These are phyloP conservation scores for Dusona sp. DNA, from an alignment of 2,888 invertebrate species.

Conservation along the genomic window DNA sequence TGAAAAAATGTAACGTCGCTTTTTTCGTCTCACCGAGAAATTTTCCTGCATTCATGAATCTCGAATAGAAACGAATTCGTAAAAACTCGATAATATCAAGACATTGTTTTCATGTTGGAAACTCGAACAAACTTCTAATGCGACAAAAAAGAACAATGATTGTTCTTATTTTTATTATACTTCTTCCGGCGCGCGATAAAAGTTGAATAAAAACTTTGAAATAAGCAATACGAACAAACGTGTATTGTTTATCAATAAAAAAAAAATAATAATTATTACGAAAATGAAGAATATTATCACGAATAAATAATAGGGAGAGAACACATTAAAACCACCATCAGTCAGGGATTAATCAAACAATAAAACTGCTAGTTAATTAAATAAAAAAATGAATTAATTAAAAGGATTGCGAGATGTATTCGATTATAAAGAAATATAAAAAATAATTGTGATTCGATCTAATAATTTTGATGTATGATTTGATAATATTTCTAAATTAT, in stretches of 20 bases:
- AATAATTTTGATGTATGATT: not conserved
- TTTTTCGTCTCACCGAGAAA: conserved; percentile 9
- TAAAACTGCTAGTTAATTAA: not conserved
- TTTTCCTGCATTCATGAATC: not conserved
- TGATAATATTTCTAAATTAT: not conserved
- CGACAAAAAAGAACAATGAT: conserved; percentile 1
- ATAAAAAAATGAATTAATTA: not conserved
- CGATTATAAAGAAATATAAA: too few species aligned
- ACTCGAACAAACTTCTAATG: not conserved
- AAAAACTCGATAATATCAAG: conserved; percentile 64
- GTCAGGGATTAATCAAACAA: not conserved
- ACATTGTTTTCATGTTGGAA: conserved; percentile 36
- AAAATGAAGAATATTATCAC: too few species aligned
- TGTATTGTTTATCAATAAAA: too few species aligned
- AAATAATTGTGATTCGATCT: not conserved
- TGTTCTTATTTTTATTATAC: conserved; percentile 4
- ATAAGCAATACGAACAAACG: too few species aligned
- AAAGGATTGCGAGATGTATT: too few species aligned
- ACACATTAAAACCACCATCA: too few species aligned
- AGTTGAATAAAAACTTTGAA: not conserved
- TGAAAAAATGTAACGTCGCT: conserved; percentile 9
- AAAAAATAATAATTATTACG: too few species aligned
- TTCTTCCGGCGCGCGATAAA: not conserved
- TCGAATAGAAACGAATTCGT: conserved; percentile 12
- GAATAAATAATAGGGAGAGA: too few species aligned